Conservation (phyloP, 2,888 invertebrate genomes). For the Cristatella mucedo region DNA sequence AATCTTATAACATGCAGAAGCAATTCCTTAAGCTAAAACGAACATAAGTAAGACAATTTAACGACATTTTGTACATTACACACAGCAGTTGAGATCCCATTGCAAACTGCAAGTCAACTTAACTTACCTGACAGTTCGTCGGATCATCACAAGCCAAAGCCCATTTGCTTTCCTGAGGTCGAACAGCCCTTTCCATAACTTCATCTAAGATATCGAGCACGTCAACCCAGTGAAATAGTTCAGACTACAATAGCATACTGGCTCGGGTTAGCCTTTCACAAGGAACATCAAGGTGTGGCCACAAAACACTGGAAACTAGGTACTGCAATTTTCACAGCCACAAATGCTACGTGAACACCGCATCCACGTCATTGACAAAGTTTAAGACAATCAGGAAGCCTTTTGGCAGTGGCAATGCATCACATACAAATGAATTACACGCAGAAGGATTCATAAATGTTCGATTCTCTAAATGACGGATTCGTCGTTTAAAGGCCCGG, state of each 20-base stretch:
- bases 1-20: conserved; percentile 61
- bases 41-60: neutral
- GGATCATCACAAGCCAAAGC: conserved; percentile 56
- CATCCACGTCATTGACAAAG: too few species aligned
- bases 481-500: too few species aligned
- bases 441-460: too few species aligned
- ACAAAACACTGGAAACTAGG: too few species aligned
- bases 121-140: conserved; percentile 45
- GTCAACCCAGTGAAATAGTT: conserved; percentile 70
- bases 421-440: too few species aligned
- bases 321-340: too few species aligned
- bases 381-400: too few species aligned
- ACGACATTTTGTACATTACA: neutral
- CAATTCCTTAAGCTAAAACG: conserved; percentile 50
- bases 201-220: conserved; percentile 52
- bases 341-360: too few species aligned
- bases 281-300: conserved; percentile 1
- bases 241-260: conserved; percentile 44
- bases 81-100: neutral
- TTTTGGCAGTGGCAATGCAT: too few species aligned
- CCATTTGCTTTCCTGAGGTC: conserved; percentile 52
- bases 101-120: conserved; percentile 17
- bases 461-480: too few species aligned
- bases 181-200: conserved; percentile 52
- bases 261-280: too few species aligned